Percentiles rank a stretch among this genome's conserved stretches.
These are phyloP conservation scores for Rhagonycha lutea DNA, from an alignment of 2,888 invertebrate species.

Conservation along the genomic window DNA sequence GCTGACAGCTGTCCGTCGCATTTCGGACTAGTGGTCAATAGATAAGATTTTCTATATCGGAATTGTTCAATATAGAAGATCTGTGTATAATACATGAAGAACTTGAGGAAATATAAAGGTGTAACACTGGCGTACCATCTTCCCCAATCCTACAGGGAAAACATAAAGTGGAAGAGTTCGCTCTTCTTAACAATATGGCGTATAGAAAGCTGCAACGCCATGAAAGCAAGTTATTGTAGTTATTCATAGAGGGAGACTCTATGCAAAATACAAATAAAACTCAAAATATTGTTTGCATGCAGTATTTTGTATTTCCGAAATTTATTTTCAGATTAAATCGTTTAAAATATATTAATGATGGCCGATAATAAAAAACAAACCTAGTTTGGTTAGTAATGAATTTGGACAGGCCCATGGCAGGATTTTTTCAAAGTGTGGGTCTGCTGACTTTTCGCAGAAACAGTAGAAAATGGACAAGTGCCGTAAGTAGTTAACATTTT, in stretches of 20 bases:
- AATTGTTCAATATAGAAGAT: slow-evolving; percentile 34
- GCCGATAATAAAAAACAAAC: too few relatives aligned
- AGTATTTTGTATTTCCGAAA: too few relatives aligned
- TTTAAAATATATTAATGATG: too few relatives aligned
- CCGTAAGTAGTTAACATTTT: too few relatives aligned
- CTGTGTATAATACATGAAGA: slow-evolving; percentile 41
- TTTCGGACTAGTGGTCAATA: slow-evolving; percentile 20
- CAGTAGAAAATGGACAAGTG: too few relatives aligned
- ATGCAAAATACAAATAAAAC: background rate
- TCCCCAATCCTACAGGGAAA: slow-evolving; percentile 49
- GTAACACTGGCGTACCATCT: slow-evolving; percentile 54
- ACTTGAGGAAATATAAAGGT: slow-evolving; percentile 45
- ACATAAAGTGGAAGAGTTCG: slow-evolving; percentile 38
- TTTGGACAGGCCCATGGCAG: too few relatives aligned
- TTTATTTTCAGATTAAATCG: too few relatives aligned
- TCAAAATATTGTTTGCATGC: too few relatives aligned
- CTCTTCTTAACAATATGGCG: background rate
- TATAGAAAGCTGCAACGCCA: background rate
- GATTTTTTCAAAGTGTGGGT: too few relatives aligned
- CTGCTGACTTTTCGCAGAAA: too few relatives aligned
- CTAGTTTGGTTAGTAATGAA: too few relatives aligned
- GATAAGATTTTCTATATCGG: slow-evolving; percentile 16
- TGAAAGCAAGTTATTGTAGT: background rate
- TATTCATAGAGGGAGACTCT: background rate
- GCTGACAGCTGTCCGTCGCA: slow-evolving; percentile 52